phyloP scores from a whole-genome alignment of 2,797 vertebrate species.

The Phylloscopus collybita region DNA sequence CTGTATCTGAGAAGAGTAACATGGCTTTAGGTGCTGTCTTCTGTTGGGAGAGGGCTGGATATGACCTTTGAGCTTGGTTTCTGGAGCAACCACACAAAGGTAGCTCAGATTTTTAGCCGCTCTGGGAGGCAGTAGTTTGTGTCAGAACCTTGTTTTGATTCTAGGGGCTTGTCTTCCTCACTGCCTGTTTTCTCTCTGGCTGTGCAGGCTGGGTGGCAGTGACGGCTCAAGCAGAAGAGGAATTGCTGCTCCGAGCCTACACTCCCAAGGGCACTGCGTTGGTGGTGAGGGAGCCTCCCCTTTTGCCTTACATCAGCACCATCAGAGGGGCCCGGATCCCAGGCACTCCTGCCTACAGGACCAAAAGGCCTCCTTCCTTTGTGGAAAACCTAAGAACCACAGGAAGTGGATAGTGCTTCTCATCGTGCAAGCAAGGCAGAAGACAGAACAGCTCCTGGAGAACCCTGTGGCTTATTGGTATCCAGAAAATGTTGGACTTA shows the following conservation, averaged over 20 bases:
- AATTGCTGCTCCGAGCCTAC: constrained; percentile 80
- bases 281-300: constrained; percentile 80
- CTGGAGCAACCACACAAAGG: background rate
- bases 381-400: constrained; percentile 69
- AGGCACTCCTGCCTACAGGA: constrained; percentile 81
- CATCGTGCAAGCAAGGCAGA: background rate
- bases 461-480: background rate
- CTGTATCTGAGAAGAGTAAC: background rate
- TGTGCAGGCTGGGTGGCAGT: constrained; percentile 90
- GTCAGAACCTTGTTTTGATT: background rate
- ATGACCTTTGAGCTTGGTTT: background rate
- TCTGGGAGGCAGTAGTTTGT: background rate
- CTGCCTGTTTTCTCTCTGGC: background rate
- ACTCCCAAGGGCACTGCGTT: constrained; percentile 75
- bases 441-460: background rate
- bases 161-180: background rate
- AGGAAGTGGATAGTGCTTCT: background rate
- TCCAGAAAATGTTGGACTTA: background rate
- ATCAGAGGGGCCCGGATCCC: constrained; percentile 84
- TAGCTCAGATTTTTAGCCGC: background rate
- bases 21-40: background rate
- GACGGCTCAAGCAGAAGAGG: constrained; percentile 76
- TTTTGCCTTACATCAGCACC: constrained; percentile 83
- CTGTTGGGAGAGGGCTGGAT: background rate
- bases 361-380: constrained; percentile 71